Evolutionary conservation across 2,113 vertebrate genomes (phyloP), one percentile per base, ranked within the genome.

Genomic region (Nibea albiflora): DNA sequence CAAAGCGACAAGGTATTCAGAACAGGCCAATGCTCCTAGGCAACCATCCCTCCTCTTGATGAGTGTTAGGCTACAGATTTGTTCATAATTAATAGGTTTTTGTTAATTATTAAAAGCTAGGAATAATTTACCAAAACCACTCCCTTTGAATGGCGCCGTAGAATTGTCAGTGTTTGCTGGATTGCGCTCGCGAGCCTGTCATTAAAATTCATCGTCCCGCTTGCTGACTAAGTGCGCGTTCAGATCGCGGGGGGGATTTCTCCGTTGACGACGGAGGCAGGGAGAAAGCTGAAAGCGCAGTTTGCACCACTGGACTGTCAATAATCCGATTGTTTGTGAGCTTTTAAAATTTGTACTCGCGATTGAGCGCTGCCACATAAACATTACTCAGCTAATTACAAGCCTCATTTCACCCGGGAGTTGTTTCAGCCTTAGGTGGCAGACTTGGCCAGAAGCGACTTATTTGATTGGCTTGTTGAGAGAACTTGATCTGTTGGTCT

Each of bases 41-140:
- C 90, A 91, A 87, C 90, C 81, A 62, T 64, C 62, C 57, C 76
- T 70, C 62, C 75, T 69, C 86, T 72, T 62, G 31, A 81, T 75
- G 58, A 75, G 87, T 84, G 79, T 92, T 85, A 39, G 90, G 89
- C 92, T 80, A 66, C 88, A 85, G 76, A 93, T 91, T 87, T 88
- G 86, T 94, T 91, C 85, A 94, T 93, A 93, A 94, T 94, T 93
- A 88, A 95, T 93, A 83, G 88, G 70, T 31, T 84, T 60, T 75
- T 73, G 73, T 94, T 84, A 90, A 94, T 91, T 86, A 94, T 94
- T 94, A 80, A 94, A 77, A 62, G 1, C 20, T 22, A 72, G 56
- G 85, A 86, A 85, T 85, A 76, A 76, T 82, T 84, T 83, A 70
- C 76, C 76, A 61, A 84, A 85, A 76, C 60, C 65, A 44, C 61